Evolutionary conservation across 2,113 vertebrate genomes (phyloP), one percentile per base, ranked within the genome.

Genomic region (Siniperca chuatsi): DNA sequence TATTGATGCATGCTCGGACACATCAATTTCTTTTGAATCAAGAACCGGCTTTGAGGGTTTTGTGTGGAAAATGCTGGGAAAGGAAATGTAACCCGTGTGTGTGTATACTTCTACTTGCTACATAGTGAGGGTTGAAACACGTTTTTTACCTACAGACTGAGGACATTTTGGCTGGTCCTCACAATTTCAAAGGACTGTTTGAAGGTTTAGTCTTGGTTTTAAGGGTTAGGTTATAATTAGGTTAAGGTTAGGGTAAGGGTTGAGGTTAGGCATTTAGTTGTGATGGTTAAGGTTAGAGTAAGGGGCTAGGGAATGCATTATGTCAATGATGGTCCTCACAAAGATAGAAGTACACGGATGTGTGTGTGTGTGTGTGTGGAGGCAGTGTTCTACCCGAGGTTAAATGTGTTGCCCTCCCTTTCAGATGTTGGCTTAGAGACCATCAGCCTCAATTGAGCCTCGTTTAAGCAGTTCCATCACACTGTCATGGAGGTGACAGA

Each of bases 361-460:
- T 29, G 16, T 55, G 67, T 54, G 52, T 82, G 54, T 48, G 57
- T 77, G 25, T 79, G 79, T 74, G 13, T 55, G 16, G 37, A 23
- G 40, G 33, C 25, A 13, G 23, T 66, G 48, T n/a, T 76, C 55
- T 57, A 8, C 29, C 52, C 60, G 52, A 84, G 81, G 83, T 90
- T 82, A 86, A 86, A 70, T 69, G 82, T 55, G 71, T 81, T 84
- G 70, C 60, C 75, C 89, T 89, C 33, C 35, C 16, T 83, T 10
- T 83, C 25, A 74, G 68, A 16, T 80, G 73, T 85, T 76, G 79
- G 74, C 71, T 87, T 44, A 84, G 37, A 89, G 81, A 86, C 75
- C 50, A 80, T 84, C 68, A 65, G 29, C 72, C 68, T 78, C 82
- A 78, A 72, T 86, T 85, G 60, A 50, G 62, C 67, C 79, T 81